These are phyloP conservation scores for Leucosticte australis DNA, from an alignment of 2,113 vertebrate genomes.

Conservation along the genomic window DNA sequence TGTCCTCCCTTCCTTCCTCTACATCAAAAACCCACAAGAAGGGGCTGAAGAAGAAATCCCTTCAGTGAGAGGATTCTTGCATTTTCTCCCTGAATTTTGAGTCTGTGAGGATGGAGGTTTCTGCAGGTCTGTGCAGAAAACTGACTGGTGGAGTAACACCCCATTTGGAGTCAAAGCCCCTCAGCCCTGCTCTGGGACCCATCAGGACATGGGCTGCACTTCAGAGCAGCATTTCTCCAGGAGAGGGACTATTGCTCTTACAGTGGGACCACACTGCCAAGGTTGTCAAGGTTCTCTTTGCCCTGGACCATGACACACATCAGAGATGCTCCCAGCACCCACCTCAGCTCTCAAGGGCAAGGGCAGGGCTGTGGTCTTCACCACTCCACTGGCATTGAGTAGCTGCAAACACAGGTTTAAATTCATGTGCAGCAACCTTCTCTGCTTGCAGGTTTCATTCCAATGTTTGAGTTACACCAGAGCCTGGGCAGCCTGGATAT, in stretches of 20 bases:
- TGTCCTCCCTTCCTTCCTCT: neutral
- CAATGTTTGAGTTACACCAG: neutral
- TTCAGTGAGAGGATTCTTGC: neutral
- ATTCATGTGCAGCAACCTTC: neutral
- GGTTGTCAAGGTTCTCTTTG: neutral
- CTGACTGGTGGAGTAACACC: neutral
- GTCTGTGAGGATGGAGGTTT: neutral
- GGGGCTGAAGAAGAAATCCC: neutral
- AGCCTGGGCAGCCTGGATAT: neutral
- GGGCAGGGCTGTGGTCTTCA: neutral
- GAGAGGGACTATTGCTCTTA: neutral
- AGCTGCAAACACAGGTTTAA: neutral
- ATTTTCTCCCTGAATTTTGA: neutral
- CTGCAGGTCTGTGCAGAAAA: neutral
- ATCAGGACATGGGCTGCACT: fast-evolving
- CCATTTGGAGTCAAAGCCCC: neutral
- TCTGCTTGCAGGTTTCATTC: neutral
- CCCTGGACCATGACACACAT: neutral
- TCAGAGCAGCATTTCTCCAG: neutral
- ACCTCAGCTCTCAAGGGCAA: neutral
- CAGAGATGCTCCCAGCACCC: neutral
- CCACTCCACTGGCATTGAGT: neutral
- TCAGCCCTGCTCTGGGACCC: neutral
- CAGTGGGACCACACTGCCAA: neutral
- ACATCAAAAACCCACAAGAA: neutral